Conservation (phyloP, 2,888 invertebrate species). For the Clepsis dumicolana region DNA sequence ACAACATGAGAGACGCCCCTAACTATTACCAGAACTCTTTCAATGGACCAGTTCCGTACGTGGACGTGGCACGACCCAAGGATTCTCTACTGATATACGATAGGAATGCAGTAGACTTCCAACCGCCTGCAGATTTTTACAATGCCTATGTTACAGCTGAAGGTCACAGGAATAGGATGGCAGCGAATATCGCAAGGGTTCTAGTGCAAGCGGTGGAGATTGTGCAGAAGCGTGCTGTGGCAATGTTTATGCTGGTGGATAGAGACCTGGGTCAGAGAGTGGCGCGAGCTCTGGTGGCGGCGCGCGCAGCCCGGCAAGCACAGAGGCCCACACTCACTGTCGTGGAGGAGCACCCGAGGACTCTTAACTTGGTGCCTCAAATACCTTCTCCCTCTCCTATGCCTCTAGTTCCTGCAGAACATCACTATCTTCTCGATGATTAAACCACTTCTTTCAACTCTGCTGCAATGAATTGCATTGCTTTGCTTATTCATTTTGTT, state of each 20-base stretch:
- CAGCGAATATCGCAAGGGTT: constrained; percentile 47
- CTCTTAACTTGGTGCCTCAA: background rate
- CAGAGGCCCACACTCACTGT: background rate
- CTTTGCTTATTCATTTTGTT: too few species aligned
- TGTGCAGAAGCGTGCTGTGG: background rate
- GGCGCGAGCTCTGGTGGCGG: background rate
- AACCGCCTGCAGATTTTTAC: constrained; percentile 91
- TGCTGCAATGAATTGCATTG: too few species aligned
- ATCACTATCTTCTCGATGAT: too few species aligned
- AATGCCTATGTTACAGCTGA: constrained; percentile 85
- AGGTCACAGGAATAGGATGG: constrained; percentile 48
- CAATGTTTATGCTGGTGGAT: background rate
- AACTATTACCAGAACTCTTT: constrained; percentile 98
- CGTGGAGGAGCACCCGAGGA: background rate
- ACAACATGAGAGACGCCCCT: constrained; percentile 94
- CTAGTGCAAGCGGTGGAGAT: background rate
- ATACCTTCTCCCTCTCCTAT: background rate
- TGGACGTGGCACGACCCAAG: constrained; percentile 60
- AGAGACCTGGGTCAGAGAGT: background rate
- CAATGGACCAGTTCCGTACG: constrained; percentile 90
- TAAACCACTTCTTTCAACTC: too few species aligned
- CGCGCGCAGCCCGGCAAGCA: background rate
- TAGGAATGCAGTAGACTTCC: constrained; percentile 52
- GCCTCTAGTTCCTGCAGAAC: background rate
- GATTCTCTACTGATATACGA: constrained; percentile 50